phyloP scores from a whole-genome alignment of 1,140 invertebrate species.

The Drosophila ironensis region DNA sequence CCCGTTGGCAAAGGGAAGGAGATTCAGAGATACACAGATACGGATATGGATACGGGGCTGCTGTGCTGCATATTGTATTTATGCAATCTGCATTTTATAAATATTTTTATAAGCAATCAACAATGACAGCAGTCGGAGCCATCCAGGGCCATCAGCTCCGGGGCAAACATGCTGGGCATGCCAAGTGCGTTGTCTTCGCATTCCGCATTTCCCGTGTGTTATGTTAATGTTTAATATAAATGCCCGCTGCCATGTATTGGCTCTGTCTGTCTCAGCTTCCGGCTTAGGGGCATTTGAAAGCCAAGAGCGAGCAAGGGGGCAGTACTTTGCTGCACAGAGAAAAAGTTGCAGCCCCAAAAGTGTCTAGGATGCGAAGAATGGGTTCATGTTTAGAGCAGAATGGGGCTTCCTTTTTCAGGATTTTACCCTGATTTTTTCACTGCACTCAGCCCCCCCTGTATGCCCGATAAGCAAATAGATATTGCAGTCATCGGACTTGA shows the following conservation, averaged over 20 bases:
- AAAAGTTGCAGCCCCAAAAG: no score
- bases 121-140: slow-evolving; percentile 46
- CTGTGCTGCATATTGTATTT: slow-evolving; percentile 50
- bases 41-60: not conserved
- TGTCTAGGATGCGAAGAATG: no score
- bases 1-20: not conserved
- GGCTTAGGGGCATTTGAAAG: slow-evolving; percentile 29
- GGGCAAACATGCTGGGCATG: slow-evolving; percentile 60
- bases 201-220: slow-evolving; percentile 31
- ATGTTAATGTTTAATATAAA: slow-evolving; percentile 80
- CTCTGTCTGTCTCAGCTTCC: slow-evolving; percentile 37
- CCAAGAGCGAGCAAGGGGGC: slow-evolving; percentile 8
- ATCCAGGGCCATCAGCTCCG: slow-evolving; percentile 11
- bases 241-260: slow-evolving; percentile 66
- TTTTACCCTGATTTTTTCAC: no score
- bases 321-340: slow-evolving; percentile 19
- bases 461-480: slow-evolving; percentile 44
- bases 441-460: no score
- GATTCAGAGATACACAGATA: not conserved
- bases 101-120: slow-evolving; percentile 75
- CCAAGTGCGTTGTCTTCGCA: slow-evolving; percentile 54
- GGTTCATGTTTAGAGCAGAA: no score
- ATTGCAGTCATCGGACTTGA: slow-evolving; percentile 42
- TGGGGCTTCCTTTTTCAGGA: no score
- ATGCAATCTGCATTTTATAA: slow-evolving; percentile 78